Base-by-base conservation (phyloP, 53 echinoderm and acorn worm genomes). In the Echinarachnius parma region DNA sequence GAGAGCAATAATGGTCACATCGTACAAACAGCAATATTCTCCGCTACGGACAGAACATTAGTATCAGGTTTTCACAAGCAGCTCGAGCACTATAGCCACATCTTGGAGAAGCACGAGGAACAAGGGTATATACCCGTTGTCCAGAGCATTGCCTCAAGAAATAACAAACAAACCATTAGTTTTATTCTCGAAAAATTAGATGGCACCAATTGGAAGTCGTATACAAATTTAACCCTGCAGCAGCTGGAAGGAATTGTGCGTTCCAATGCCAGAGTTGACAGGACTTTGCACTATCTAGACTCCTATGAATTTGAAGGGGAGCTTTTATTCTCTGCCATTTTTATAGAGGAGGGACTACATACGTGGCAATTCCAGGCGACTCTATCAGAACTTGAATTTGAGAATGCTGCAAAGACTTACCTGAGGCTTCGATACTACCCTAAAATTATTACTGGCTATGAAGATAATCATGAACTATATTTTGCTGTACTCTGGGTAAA, bases 301-400 rank as follows among this genome's bases (percentile, higher is more conserved):
- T 88, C 88, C 2, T 91, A 91, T 31, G 24, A 3, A 9, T 74
- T 83, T 46, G 77, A 39, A 32, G 91, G 72, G 16, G 35, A 77
- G n/a, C 42, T 77, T 10, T 76, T 64, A 8, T 98, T 98, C 53
- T 91, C 98, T 15, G 91, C 88, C 5, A 65, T 98, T 32, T 98
- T 98, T 64, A 44, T 83, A 9, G 78, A 78, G 53, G 78, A 72
- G 42, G 74, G 74, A 72, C 74, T 72, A 14, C 74, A 56, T 11
- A 72, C 57, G 8, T 72, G 74, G 74, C 74, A 72, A 15, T 72
- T 72, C 44, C 74, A 72, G 45, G 55, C 74, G 22, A 42, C 42
- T 3, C 14, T 72, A 24, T 37, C 39, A 15, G 56, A 72, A 37
- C n/a, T 28, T 28, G 74, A 72, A 24, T 57, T 72, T 55, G 32